phyloP scores from a whole-genome alignment of 2,888 invertebrate genomes.

The Idaea biselata region DNA sequence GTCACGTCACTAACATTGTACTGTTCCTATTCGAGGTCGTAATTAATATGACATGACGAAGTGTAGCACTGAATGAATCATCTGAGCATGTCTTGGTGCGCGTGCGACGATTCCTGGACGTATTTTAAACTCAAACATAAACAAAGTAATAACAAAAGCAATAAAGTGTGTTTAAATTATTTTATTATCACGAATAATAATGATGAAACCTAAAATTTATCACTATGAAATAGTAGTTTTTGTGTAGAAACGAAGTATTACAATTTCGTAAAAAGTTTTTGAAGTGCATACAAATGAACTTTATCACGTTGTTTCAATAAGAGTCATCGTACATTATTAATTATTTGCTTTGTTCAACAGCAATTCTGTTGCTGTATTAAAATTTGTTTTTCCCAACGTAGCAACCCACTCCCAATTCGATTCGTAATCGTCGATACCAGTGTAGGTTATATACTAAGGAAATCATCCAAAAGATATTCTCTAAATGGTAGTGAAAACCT shows the following conservation, averaged over 20 bases:
- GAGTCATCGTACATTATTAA: background rate
- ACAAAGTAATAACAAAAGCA: conserved; percentile 7
- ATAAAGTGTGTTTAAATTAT: background rate
- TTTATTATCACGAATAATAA: background rate
- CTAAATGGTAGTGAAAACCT: no score
- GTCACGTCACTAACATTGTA: conserved; percentile 42
- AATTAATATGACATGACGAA: conserved; percentile 63
- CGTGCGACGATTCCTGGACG: conserved; percentile 37
- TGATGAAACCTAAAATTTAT: background rate
- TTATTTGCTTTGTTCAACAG: background rate
- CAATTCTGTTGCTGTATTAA: background rate
- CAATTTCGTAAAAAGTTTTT: background rate
- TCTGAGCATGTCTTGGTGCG: conserved; percentile 45
- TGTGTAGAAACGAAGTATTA: background rate
- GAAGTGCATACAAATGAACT: background rate
- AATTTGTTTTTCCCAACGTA: background rate
- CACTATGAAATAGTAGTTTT: background rate
- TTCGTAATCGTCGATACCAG: no score
- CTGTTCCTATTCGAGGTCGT: conserved; percentile 60
- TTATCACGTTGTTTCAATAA: background rate
- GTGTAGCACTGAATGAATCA: conserved; percentile 72
- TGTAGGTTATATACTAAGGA: no score
- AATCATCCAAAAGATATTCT: no score
- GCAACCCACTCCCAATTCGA: no score
- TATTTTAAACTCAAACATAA: conserved; percentile 25